phyloP scores from a whole-genome alignment of 53 echinoderm and acorn worm genomes.

The Pentamera pediparva region DNA sequence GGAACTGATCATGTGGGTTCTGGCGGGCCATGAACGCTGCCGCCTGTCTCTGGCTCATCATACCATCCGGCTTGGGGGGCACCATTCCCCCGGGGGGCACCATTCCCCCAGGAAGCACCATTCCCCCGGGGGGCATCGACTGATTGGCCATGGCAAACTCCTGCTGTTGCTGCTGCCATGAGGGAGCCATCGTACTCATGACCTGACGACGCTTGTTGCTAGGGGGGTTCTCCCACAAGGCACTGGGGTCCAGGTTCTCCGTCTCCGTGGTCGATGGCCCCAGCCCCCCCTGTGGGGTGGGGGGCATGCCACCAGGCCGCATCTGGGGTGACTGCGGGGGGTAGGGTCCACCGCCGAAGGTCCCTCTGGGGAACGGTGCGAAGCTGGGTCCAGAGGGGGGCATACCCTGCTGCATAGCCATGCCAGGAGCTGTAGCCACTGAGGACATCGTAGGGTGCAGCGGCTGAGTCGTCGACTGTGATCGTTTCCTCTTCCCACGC shows the following conservation, averaged over 20 bases:
- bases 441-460: conserved; percentile 71
- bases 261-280: conserved; percentile 86
- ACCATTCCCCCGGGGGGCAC: conserved; percentile 59
- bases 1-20: conserved; percentile 48
- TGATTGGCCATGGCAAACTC: conserved; percentile 60
- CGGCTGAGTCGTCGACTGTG: conserved; percentile 71
- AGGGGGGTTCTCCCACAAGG: conserved; percentile 96
- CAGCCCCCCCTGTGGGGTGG: conserved; percentile 55
- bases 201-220: conserved; percentile 67
- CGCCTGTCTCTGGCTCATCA: conserved; percentile 54
- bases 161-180: conserved; percentile 52
- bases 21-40: conserved; percentile 68
- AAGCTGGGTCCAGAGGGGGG: conserved; percentile 74
- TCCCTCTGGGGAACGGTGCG: conserved; percentile 71
- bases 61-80: conserved; percentile 45
- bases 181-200: conserved; percentile 57
- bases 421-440: conserved; percentile 42
- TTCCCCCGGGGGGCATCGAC: conserved; percentile 40
- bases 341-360: conserved; percentile 62
- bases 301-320: conserved; percentile 59
- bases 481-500: conserved; percentile 66
- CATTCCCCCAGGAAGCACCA: conserved; percentile 56
- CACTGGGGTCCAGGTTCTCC: conserved; percentile 93
- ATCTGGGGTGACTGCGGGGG: conserved; percentile 73
- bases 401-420: conserved; percentile 71